Conservation (phyloP, 2,113 vertebrate genomes). For the Collichthys lucidus region DNA sequence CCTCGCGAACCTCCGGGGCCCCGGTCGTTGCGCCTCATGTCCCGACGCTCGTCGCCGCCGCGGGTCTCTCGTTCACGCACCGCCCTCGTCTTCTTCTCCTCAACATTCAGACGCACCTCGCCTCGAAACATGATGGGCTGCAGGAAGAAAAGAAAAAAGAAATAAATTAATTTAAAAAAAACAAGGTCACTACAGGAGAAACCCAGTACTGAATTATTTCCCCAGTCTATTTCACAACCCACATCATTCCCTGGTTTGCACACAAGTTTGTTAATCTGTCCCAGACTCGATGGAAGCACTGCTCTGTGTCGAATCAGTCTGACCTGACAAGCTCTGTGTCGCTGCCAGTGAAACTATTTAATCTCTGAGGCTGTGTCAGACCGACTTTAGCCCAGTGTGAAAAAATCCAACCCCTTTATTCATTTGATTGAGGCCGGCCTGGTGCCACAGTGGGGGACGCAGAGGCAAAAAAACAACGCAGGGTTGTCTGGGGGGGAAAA, state of each 20-base stretch:
- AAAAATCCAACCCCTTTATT: background rate
- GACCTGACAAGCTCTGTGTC: background rate
- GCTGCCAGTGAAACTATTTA: background rate
- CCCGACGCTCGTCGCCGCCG: conserved; percentile 89
- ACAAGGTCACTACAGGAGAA: conserved; percentile 17
- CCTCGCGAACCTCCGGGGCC: conserved; percentile 92
- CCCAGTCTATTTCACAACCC: conserved; percentile 27
- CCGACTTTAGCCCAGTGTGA: background rate
- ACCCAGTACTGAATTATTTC: background rate
- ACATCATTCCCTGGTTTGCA: conserved; percentile 56
- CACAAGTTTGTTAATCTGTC: conserved; percentile 2
- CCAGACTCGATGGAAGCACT: background rate
- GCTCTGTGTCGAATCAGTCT: background rate
- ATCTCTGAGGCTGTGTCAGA: background rate
- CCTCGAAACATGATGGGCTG: conserved; percentile 99
- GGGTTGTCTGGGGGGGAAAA: background rate
- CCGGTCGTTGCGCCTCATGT: conserved; percentile 91
- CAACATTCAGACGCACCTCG: conserved; percentile 97
- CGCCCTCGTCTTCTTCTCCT: conserved; percentile 97
- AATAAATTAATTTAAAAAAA: too few species aligned
- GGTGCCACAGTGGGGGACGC: too few species aligned
- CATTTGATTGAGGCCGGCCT: background rate
- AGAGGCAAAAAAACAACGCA: background rate
- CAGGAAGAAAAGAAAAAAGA: background rate
- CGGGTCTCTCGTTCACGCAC: conserved; percentile 93